Evolutionary conservation across 2,888 invertebrate species (phyloP).

Genomic region (Timandra comae): DNA sequence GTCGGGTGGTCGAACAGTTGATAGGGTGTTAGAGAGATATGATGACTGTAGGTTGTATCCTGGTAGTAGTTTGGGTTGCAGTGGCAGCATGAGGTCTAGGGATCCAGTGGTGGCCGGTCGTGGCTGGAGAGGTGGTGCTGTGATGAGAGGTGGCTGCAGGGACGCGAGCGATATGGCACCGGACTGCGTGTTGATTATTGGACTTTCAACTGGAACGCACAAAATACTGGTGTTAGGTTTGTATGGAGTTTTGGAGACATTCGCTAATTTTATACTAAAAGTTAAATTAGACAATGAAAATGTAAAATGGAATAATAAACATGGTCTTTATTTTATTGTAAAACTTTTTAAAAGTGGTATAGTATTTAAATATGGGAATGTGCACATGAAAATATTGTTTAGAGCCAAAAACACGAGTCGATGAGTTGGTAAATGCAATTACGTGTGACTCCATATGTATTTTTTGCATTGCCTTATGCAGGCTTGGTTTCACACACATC

Average conservation of each 20-base stretch:
- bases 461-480: no score
- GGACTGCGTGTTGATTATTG: slow-evolving; percentile 65
- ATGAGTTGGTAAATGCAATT: no score
- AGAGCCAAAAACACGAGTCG: no score
- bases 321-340: no score
- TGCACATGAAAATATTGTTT: no score
- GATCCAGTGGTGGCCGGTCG: slow-evolving; percentile 83
- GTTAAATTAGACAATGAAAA: no score
- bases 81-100: slow-evolving; percentile 81
- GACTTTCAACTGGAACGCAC: slow-evolving; percentile 75
- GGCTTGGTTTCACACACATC: no score
- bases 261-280: neutral
- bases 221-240: slow-evolving; percentile 4
- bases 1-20: slow-evolving; percentile 67
- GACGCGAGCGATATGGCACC: slow-evolving; percentile 71
- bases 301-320: no score
- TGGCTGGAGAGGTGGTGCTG: slow-evolving; percentile 80
- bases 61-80: slow-evolving; percentile 83
- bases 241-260: no score
- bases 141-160: slow-evolving; percentile 70
- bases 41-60: slow-evolving; percentile 71
- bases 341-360: no score
- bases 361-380: no score
- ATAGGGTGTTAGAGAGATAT: slow-evolving; percentile 69
- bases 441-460: no score